Conservation (phyloP, 2,888 invertebrate species). For the Limenitis camilla region DNA sequence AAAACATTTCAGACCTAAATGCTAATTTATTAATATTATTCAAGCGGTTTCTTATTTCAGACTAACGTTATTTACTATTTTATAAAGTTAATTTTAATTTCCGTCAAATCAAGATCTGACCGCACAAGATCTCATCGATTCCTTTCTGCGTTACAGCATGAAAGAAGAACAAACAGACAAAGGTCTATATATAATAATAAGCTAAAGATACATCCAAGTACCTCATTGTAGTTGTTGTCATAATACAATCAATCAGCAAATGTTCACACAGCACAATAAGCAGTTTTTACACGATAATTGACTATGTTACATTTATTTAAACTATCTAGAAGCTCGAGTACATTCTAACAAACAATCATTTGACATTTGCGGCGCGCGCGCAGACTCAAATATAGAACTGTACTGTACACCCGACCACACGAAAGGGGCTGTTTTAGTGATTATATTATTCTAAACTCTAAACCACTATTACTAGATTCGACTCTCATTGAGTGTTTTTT, state of each 20-base stretch:
- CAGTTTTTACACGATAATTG: no score
- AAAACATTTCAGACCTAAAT: no score
- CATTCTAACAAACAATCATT: conserved; percentile 7
- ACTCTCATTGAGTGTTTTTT: neutral
- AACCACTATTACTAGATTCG: neutral
- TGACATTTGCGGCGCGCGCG: conserved; percentile 30
- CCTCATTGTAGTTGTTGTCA: neutral
- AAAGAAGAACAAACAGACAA: no score
- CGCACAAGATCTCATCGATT: no score
- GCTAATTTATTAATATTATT: no score
- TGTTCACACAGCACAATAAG: conserved; percentile 4
- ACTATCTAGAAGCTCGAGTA: neutral
- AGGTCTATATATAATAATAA: no score
- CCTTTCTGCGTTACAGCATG: no score
- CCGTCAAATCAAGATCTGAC: no score
- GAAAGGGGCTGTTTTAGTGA: neutral
- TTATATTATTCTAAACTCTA: conserved; percentile 1
- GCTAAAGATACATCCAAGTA: neutral
- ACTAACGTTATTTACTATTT: no score
- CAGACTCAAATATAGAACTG: conserved; percentile 29
- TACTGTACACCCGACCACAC: conserved; percentile 6
- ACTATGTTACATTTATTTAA: neutral
- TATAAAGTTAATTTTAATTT: no score
- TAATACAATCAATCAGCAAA: neutral
- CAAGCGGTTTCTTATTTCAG: no score